phyloP scores from a whole-genome alignment of 2,888 invertebrate species.

The Aquatica leii region DNA sequence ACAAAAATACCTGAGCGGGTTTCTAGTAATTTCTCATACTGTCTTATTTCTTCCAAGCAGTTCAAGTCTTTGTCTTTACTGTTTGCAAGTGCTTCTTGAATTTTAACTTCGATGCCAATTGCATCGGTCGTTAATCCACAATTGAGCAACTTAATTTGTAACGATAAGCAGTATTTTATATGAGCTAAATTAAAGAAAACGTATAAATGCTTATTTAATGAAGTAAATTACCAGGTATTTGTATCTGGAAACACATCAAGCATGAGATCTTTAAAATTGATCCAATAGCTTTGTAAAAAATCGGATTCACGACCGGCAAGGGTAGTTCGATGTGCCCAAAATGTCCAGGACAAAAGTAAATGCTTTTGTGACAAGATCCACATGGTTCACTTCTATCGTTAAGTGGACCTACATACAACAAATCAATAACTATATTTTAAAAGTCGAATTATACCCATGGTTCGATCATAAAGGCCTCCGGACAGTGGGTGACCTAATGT shows the following conservation, averaged over 20 bases:
- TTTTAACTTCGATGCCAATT: constrained; percentile 64
- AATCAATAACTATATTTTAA: too few relatives aligned
- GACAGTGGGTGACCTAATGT: constrained; percentile 80
- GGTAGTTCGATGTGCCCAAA: constrained; percentile 94
- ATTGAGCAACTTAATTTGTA: constrained; percentile 77
- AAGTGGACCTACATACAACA: constrained; percentile 66
- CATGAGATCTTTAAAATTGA: constrained; percentile 75
- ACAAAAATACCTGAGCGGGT: constrained; percentile 28
- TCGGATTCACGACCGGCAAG: constrained; percentile 87
- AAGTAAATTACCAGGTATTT: constrained; percentile 71
- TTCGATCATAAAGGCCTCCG: constrained; percentile 91
- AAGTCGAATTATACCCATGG: constrained; percentile 73
- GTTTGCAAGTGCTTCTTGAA: constrained; percentile 40
- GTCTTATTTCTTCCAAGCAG: constrained; percentile 43
- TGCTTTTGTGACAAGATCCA: constrained; percentile 76
- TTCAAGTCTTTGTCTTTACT: not conserved
- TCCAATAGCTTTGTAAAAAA: constrained; percentile 80
- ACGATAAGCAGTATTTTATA: constrained; percentile 58
- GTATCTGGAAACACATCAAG: constrained; percentile 73
- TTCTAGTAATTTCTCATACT: constrained; percentile 48
- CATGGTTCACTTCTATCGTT: constrained; percentile 76
- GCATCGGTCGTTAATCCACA: constrained; percentile 78
- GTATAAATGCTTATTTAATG: too few relatives aligned
- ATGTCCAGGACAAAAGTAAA: constrained; percentile 85
- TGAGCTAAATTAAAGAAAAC: not conserved